Evolutionary conservation across 2,113 vertebrate species (phyloP).

Genomic region (Phodopus roborovskii): DNA sequence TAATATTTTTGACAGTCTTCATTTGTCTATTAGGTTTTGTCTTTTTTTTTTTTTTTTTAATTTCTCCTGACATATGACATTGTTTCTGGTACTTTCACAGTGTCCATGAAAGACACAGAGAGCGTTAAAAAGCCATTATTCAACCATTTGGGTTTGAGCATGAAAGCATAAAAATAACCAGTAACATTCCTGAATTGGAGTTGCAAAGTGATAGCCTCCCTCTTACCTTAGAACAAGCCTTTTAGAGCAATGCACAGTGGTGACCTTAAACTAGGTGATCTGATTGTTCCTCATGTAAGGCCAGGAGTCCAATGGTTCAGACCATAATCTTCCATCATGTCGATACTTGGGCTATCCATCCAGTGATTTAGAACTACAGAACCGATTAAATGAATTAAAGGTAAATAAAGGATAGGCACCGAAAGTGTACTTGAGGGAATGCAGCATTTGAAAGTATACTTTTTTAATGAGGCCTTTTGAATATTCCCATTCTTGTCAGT

Average conservation of each 20-base stretch:
- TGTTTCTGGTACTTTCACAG: slow-evolving; percentile 17
- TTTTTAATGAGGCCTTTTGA: slow-evolving; percentile 41
- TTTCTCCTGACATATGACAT: neutral
- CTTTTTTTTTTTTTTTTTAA: neutral
- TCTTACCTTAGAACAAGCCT: neutral
- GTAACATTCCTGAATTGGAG: neutral
- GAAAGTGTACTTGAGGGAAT: neutral
- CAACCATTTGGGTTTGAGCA: neutral
- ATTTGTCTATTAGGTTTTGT: neutral
- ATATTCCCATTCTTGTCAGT: slow-evolving; percentile 55
- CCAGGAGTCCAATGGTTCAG: neutral
- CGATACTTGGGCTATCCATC: neutral
- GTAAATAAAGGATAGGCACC: neutral
- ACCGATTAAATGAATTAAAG: neutral
- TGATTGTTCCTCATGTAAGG: neutral
- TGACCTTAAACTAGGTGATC: neutral
- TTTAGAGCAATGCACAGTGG: neutral
- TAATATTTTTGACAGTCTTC: slow-evolving; percentile 12
- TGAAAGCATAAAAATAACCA: slow-evolving; percentile 35
- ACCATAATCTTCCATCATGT: neutral
- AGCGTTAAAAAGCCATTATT: slow-evolving; percentile 23
- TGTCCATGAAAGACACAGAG: neutral
- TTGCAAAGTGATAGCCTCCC: slow-evolving; percentile 6
- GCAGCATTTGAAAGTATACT: neutral
- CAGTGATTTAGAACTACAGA: neutral